Conservation (phyloP, 2,888 invertebrate genomes). For the Parascotia fuliginaria region DNA sequence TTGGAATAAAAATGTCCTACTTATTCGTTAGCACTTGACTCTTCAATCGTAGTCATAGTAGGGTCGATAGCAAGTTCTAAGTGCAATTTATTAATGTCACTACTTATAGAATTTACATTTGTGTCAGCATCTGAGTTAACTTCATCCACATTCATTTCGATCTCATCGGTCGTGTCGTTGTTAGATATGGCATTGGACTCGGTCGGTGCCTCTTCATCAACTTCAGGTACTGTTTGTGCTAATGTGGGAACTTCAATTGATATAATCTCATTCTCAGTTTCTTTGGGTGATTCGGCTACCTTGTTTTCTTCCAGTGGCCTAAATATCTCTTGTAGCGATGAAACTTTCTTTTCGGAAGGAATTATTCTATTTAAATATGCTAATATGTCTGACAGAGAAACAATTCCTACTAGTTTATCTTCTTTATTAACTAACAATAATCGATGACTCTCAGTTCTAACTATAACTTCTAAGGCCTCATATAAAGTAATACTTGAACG, state of each 20-base stretch:
- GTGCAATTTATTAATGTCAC: slow-evolving; percentile 46
- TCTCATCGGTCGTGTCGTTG: slow-evolving; percentile 42
- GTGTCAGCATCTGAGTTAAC: slow-evolving; percentile 43
- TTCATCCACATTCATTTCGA: slow-evolving; percentile 47
- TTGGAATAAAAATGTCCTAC: slow-evolving; percentile 72
- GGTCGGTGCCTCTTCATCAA: slow-evolving; percentile 43
- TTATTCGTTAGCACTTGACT: slow-evolving; percentile 53
- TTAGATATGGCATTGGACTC: slow-evolving; percentile 39
- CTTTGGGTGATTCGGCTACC: slow-evolving; percentile 75
- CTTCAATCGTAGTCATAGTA: slow-evolving; percentile 40
- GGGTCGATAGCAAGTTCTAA: slow-evolving; percentile 45
- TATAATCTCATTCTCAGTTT: slow-evolving; percentile 76
- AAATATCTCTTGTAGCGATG: slow-evolving; percentile 81
- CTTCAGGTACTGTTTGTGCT: slow-evolving; percentile 60
- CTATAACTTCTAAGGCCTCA: slow-evolving; percentile 95
- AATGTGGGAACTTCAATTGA: slow-evolving; percentile 74
- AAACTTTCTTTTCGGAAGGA: slow-evolving; percentile 79
- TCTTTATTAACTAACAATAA: slow-evolving; percentile 82
- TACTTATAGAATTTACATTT: slow-evolving; percentile 42
- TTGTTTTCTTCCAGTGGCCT: slow-evolving; percentile 80
- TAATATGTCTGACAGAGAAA: slow-evolving; percentile 82
- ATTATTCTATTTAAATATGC: slow-evolving; percentile 83
- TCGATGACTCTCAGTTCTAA: slow-evolving; percentile 93
- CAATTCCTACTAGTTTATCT: slow-evolving; percentile 78
- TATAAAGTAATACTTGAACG: slow-evolving; percentile 93